These are phyloP conservation scores for Oreochromis grahami DNA, from an alignment of 2,797 vertebrate genomes.

Conservation along the genomic window DNA sequence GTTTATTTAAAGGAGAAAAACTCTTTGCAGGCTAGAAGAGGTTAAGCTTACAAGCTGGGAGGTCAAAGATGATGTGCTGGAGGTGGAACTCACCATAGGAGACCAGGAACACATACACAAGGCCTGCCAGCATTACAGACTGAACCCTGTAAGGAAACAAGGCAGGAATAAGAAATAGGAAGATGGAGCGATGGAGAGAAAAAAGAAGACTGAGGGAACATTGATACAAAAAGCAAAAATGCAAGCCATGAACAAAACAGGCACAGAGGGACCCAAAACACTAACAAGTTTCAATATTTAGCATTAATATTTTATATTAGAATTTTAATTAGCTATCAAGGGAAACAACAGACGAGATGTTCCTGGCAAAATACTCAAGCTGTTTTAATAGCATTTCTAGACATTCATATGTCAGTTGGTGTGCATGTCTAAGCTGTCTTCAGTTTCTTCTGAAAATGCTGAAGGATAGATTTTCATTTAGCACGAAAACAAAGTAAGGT, in stretches of 20 bases:
- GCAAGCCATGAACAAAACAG: background rate
- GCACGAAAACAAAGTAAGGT: background rate
- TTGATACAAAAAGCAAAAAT: background rate
- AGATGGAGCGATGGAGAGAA: background rate
- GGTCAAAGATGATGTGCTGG: background rate
- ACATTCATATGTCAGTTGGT: background rate
- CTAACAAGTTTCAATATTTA: background rate
- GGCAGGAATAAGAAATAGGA: background rate
- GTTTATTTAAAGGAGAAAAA: background rate
- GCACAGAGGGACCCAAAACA: background rate
- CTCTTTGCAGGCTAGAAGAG: background rate
- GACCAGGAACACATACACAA: constrained; percentile 50
- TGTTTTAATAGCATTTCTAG: background rate
- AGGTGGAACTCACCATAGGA: constrained; percentile 63
- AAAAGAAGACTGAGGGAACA: background rate
- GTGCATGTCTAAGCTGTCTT: background rate
- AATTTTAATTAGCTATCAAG: background rate
- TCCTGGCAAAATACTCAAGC: background rate
- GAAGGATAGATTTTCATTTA: background rate
- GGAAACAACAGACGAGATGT: background rate
- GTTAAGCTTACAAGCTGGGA: background rate
- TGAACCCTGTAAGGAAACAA: constrained; percentile 54
- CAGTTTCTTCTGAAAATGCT: background rate
- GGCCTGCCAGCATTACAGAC: constrained; percentile 46
- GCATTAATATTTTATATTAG: background rate